Evolutionary conservation across 2,888 invertebrate species (phyloP), one percentile per base, ranked within the genome.

Genomic region (Acleris literana): DNA sequence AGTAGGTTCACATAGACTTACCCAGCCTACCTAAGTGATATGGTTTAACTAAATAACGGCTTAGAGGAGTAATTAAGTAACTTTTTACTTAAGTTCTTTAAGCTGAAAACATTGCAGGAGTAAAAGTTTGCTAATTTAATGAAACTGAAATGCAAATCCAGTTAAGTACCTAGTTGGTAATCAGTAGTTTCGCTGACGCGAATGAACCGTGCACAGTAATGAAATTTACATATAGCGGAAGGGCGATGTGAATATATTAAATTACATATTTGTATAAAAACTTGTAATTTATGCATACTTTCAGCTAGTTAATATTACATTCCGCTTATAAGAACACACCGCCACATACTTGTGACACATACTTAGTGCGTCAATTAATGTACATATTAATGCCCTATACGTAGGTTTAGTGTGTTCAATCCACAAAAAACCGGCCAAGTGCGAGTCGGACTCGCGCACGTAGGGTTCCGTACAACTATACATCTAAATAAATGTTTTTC

Each of bases 121-220:
- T 25, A 61, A 33, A 59, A 56, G 44, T 61, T 65, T 48, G 52
- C 51, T 61, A 61, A 61, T 66, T 62, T 66, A 57, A 62, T 66
- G 62, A 62, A 57, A 62, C 57, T 57, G 25, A 57, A 62, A 66
- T 66, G 66, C 62, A 66, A 62, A 66, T 62, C 57, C 22, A 62
- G 29, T 57, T 53, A 53, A 62, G 46, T 62, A 64, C 44, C 49
- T 49, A 57, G 57, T 62, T 57, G 33, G 61, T 66, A 66, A 66
- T 62, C 62, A 66, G 66, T 52, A 62, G 66, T 66, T 53, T 11
- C 52, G 57, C 66, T 66, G 61, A 62, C 39, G 52, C 33, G 46
- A 52, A 65, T 62, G 56, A 57, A 66, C 56, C 57, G 62, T 48
- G 51, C 39, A 57, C 62, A 57, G 57, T 62, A 66, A 66, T 62